These are phyloP conservation scores for Euthynnus affinis DNA, from an alignment of 2,797 vertebrate species.

Conservation along the genomic window DNA sequence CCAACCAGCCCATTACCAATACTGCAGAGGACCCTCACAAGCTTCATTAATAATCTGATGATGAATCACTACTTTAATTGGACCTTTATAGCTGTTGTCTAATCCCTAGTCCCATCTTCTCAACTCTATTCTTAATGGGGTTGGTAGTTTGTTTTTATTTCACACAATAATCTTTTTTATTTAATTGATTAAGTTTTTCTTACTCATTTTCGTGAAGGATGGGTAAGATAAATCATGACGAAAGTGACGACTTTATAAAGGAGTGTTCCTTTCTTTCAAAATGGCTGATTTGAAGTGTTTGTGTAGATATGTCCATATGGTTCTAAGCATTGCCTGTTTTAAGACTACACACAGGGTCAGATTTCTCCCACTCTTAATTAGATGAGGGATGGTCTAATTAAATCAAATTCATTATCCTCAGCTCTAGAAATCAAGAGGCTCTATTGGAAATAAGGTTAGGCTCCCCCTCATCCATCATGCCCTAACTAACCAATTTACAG, in stretches of 20 bases:
- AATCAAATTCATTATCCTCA: constrained; percentile 99
- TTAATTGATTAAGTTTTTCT: constrained; percentile 70
- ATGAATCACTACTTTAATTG: constrained; percentile 91
- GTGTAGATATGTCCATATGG: constrained; percentile 46
- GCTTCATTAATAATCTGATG: constrained; percentile 91
- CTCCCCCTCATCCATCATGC: constrained; percentile 97
- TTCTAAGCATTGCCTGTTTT: constrained; percentile 65
- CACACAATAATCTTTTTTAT: constrained; percentile 65
- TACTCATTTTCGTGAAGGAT: constrained; percentile 65
- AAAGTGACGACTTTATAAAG: constrained; percentile 39
- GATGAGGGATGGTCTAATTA: constrained; percentile 97
- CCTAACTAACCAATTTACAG: constrained; percentile 99
- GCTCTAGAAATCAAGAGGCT: constrained; percentile 97
- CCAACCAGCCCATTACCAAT: constrained; percentile 88
- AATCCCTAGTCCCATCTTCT: constrained; percentile 75
- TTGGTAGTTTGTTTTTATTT: constrained; percentile 75
- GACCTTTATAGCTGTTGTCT: constrained; percentile 89
- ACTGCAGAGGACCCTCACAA: constrained; percentile 83
- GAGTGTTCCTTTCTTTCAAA: constrained; percentile 27
- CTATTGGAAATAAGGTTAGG: constrained; percentile 94
- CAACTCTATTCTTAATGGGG: constrained; percentile 66
- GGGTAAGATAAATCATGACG: constrained; percentile 20
- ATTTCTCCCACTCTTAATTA: constrained; percentile 95
- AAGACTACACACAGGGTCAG: constrained; percentile 86
- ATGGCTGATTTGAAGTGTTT: constrained; percentile 45